A percentile compares a stretch with the other conserved stretches of the same genome.
These are phyloP conservation scores for Scelioninae gen. 1 DNA, from an alignment of 2,888 invertebrate species.

Conservation along the genomic window DNA sequence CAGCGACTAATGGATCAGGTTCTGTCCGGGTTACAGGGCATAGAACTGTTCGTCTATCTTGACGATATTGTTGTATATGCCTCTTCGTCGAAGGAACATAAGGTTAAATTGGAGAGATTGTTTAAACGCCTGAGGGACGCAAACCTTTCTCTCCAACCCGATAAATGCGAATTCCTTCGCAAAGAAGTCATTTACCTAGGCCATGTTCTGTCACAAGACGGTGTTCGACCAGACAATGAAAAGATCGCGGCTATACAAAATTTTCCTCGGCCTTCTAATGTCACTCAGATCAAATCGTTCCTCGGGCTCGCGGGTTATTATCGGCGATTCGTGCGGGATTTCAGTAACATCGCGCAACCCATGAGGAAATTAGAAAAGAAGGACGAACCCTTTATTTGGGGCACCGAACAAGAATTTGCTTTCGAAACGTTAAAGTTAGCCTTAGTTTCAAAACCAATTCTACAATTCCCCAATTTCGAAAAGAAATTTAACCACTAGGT, in stretches of 20 bases:
- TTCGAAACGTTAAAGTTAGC: neutral
- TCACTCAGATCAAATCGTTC: conserved; percentile 66
- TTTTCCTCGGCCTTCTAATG: conserved; percentile 65
- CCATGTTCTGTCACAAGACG: no score
- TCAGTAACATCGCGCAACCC: conserved; percentile 7
- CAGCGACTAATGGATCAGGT: no score
- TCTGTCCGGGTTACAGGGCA: no score
- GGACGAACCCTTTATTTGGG: neutral
- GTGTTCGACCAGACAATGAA: conserved; percentile 72
- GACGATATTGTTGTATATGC: no score
- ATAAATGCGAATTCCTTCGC: no score
- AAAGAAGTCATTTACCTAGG: no score
- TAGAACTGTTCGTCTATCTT: no score
- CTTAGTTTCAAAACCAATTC: conserved; percentile 53
- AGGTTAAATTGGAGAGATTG: no score
- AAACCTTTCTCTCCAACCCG: no score
- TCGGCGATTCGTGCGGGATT: conserved; percentile 25
- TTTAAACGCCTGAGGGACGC: no score
- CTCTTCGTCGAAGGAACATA: no score
- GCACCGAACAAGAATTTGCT: neutral
- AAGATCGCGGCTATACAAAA: conserved; percentile 68
- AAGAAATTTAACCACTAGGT: conserved; percentile 25
- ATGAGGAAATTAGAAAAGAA: neutral
- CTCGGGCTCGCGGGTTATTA: conserved; percentile 70
- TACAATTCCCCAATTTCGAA: conserved; percentile 57